phyloP scores from a whole-genome alignment of 2,797 vertebrate species.

The Tolypeutes matacus region DNA sequence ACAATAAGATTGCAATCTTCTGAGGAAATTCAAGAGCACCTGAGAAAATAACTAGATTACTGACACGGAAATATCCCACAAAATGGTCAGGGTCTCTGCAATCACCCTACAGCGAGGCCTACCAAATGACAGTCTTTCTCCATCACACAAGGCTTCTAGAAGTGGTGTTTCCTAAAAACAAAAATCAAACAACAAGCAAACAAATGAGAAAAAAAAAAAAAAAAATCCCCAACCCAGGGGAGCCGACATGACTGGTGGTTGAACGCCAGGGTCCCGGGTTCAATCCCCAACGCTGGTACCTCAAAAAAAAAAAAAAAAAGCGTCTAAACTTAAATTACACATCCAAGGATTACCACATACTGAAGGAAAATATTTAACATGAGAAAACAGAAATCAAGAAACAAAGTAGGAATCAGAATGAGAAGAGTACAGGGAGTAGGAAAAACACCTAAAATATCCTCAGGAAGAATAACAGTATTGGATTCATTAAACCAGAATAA shows the following conservation, averaged over 20 bases:
- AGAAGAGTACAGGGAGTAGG: neutral
- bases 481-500: slow-evolving; percentile 29
- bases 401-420: neutral
- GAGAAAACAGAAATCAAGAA: slow-evolving; percentile 23
- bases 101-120: neutral
- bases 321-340: neutral
- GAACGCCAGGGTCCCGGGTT: too few relatives aligned
- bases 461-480: neutral
- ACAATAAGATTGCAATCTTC: neutral
- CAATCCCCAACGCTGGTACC: too few relatives aligned
- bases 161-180: too few relatives aligned
- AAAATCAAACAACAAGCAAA: too few relatives aligned
- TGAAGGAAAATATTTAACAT: slow-evolving; percentile 4
- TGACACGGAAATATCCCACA: slow-evolving; percentile 4
- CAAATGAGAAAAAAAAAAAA: too few relatives aligned
- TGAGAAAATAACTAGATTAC: neutral
- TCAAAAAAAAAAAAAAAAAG: neutral
- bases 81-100: slow-evolving; percentile 2
- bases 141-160: neutral
- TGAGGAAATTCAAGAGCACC: neutral
- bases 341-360: neutral
- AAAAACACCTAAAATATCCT: neutral
- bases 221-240: too few relatives aligned
- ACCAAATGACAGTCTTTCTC: neutral
- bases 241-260: too few relatives aligned